Evolutionary conservation across 1,140 invertebrate genomes (phyloP).

Genomic region (Campoletis sonorensis): DNA sequence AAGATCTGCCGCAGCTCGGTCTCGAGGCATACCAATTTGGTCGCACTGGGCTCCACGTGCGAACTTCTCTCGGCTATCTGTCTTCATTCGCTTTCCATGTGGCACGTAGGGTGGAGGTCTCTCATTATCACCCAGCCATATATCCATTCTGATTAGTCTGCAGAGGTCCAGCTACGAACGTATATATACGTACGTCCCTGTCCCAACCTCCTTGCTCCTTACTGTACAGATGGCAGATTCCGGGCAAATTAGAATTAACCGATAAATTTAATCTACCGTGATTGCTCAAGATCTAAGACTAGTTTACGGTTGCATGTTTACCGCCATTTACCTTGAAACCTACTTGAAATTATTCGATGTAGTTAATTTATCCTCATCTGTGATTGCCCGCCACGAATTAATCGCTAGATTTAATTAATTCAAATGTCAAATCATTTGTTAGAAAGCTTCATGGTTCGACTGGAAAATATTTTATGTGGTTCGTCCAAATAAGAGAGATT

Average conservation of each 20-base stretch:
- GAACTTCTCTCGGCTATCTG: slow-evolving; percentile 60
- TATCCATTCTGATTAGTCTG: slow-evolving; percentile 65
- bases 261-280: background rate
- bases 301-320: too few species aligned
- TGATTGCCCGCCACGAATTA: too few species aligned
- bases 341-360: too few species aligned
- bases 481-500: too few species aligned
- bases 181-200: background rate
- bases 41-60: slow-evolving; percentile 55
- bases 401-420: too few species aligned
- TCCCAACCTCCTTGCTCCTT: background rate
- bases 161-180: slow-evolving; percentile 3
- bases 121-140: slow-evolving; percentile 66
- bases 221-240: background rate
- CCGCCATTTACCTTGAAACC: too few species aligned
- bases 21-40: slow-evolving; percentile 45
- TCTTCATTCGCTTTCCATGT: slow-evolving; percentile 65
- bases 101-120: slow-evolving; percentile 61
- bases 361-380: too few species aligned
- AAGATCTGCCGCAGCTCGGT: slow-evolving; percentile 44
- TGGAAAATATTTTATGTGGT: too few species aligned
- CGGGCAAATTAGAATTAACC: background rate
- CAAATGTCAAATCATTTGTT: too few species aligned
- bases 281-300: too few species aligned
- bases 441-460: too few species aligned